A percentile compares a stretch with the other conserved stretches of the same genome.
These are phyloP conservation scores for Pteromalus puparum DNA, from an alignment of 1,140 invertebrate species.

Conservation along the genomic window DNA sequence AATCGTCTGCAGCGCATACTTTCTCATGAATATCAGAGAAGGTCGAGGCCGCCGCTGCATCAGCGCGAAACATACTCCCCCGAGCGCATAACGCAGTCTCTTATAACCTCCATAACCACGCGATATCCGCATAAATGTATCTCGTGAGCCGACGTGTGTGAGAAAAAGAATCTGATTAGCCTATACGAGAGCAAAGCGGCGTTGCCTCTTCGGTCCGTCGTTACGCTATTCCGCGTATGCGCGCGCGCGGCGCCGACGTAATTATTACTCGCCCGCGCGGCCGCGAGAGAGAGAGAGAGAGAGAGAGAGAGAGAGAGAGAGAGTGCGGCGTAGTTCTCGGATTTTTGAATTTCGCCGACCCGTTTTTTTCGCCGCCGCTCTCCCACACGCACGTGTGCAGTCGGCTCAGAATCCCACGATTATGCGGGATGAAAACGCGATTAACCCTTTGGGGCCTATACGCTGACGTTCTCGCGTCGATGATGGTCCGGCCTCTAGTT, in stretches of 20 bases:
- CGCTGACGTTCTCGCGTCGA: background rate
- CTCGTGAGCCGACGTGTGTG: constrained; percentile 52
- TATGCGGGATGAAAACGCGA: background rate
- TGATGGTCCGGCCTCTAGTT: background rate
- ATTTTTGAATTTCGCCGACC: background rate
- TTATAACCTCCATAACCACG: constrained; percentile 53
- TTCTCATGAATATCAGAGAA: constrained; percentile 14
- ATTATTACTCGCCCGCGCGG: constrained; percentile 54
- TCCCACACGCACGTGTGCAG: constrained; percentile 18
- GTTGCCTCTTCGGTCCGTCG: background rate
- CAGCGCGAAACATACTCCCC: background rate
- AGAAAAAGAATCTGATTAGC: constrained; percentile 57
- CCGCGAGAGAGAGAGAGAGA: background rate
- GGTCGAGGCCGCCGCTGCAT: too few species aligned
- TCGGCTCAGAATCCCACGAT: constrained; percentile 9
- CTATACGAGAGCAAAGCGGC: constrained; percentile 35
- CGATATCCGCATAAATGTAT: constrained; percentile 48
- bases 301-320: background rate
- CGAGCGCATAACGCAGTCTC: background rate
- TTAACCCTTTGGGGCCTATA: constrained; percentile 3
- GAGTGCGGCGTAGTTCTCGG: background rate
- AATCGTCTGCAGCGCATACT: background rate
- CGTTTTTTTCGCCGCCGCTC: background rate
- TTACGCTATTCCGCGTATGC: constrained; percentile 47
- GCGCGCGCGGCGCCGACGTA: constrained; percentile 52